A percentile compares a stretch with the other conserved stretches of the same genome.
These are phyloP conservation scores for Hoplostethus atlanticus DNA, from an alignment of 2,797 vertebrate species.

Conservation along the genomic window DNA sequence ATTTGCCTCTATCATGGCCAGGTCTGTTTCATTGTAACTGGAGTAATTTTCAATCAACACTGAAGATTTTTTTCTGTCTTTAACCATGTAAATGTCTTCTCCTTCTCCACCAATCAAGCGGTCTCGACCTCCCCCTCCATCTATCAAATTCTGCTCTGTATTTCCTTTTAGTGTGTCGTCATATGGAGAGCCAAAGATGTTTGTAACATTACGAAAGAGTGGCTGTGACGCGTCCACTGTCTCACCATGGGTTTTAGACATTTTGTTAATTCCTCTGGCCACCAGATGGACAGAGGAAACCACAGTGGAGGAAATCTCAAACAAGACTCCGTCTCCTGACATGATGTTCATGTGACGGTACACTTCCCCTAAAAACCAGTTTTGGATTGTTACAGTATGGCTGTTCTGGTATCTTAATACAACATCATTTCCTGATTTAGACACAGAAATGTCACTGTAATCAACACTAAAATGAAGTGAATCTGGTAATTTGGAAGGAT, in stretches of 20 bases:
- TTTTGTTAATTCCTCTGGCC: constrained; percentile 59
- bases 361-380: constrained; percentile 63
- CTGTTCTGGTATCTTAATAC: constrained; percentile 49
- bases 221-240: constrained; percentile 29
- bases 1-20: constrained; percentile 58
- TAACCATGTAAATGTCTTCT: constrained; percentile 69
- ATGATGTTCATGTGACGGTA: constrained; percentile 66
- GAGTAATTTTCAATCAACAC: constrained; percentile 62
- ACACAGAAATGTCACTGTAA: constrained; percentile 58
- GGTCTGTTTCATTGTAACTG: constrained; percentile 56
- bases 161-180: constrained; percentile 59
- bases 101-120: constrained; percentile 56
- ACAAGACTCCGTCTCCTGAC: constrained; percentile 60
- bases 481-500: constrained; percentile 46
- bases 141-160: constrained; percentile 59
- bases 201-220: constrained; percentile 38
- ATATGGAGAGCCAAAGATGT: constrained; percentile 51
- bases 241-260: background rate
- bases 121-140: constrained; percentile 67
- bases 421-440: constrained; percentile 45
- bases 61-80: background rate
- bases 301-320: constrained; percentile 53
- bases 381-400: constrained; percentile 53
- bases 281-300: constrained; percentile 51
- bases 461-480: constrained; percentile 33